phyloP scores from a whole-genome alignment of 2,888 invertebrate genomes.

The Hofmannophila pseudospretella region DNA sequence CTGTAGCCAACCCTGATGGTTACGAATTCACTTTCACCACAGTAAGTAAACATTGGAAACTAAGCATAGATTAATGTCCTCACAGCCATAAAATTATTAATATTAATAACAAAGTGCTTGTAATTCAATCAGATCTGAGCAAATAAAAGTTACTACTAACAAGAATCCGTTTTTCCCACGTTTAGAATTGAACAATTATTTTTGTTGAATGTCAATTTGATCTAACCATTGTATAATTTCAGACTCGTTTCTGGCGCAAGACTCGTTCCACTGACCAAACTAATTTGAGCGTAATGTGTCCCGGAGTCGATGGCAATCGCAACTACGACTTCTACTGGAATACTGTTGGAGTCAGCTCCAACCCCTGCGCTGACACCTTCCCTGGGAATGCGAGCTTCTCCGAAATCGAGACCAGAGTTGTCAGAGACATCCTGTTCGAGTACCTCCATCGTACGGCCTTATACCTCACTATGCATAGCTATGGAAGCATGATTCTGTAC shows the following conservation, averaged over 20 bases:
- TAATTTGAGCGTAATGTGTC: slow-evolving; percentile 55
- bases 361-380: slow-evolving; percentile 79
- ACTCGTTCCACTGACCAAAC: slow-evolving; percentile 74
- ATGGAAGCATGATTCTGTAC: slow-evolving; percentile 82
- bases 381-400: slow-evolving; percentile 81
- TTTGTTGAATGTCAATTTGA: too few relatives aligned
- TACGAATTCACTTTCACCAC: slow-evolving; percentile 75
- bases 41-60: slow-evolving; percentile 38
- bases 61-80: background rate
- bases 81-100: background rate
- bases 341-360: slow-evolving; percentile 72
- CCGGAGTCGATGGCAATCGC: slow-evolving; percentile 86
- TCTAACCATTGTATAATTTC: too few relatives aligned
- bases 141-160: too few relatives aligned
- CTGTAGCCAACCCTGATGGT: too few relatives aligned
- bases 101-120: background rate
- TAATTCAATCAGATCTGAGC: too few relatives aligned
- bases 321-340: slow-evolving; percentile 86
- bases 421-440: slow-evolving; percentile 76
- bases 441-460: slow-evolving; percentile 71
- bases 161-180: too few relatives aligned
- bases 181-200: background rate
- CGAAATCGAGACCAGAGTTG: slow-evolving; percentile 79
- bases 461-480: slow-evolving; percentile 87
- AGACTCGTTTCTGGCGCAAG: slow-evolving; percentile 83